phyloP scores from a whole-genome alignment of 2,113 vertebrate genomes.

The Odobenus rosmarus region DNA sequence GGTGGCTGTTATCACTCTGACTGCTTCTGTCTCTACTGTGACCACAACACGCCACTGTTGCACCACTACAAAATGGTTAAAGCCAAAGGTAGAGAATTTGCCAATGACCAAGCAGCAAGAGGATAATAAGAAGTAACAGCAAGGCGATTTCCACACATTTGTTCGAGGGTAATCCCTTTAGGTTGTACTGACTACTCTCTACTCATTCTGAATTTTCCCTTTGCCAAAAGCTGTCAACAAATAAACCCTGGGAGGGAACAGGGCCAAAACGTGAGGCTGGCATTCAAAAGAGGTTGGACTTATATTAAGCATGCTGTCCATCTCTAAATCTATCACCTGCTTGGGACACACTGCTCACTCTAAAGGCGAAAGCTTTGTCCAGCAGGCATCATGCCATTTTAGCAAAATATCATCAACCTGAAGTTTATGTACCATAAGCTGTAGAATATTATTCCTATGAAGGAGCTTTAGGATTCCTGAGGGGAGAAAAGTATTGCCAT shows the following conservation, averaged over 20 bases:
- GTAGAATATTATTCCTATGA: neutral
- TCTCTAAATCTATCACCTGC: neutral
- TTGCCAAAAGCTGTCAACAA: slow-evolving; percentile 11
- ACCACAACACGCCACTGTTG: rapidly evolving
- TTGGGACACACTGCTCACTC: neutral
- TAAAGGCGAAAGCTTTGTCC: neutral
- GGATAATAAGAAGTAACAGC: neutral
- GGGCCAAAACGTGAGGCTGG: neutral
- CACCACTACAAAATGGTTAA: neutral
- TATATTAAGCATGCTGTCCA: neutral
- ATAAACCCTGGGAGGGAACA: neutral
- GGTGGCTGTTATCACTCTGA: neutral
- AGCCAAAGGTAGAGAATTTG: neutral
- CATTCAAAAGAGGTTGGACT: neutral
- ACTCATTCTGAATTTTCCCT: neutral
- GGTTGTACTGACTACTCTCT: neutral
- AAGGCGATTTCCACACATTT: neutral
- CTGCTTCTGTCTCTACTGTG: neutral
- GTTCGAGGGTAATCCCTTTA: neutral
- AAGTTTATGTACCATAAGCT: neutral
- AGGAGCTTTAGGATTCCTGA: neutral
- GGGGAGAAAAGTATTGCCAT: neutral
- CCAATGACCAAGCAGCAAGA: neutral
- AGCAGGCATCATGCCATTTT: neutral
- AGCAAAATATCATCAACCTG: neutral